Conservation (phyloP, 2,888 invertebrate species). For the Mythimna impura region DNA sequence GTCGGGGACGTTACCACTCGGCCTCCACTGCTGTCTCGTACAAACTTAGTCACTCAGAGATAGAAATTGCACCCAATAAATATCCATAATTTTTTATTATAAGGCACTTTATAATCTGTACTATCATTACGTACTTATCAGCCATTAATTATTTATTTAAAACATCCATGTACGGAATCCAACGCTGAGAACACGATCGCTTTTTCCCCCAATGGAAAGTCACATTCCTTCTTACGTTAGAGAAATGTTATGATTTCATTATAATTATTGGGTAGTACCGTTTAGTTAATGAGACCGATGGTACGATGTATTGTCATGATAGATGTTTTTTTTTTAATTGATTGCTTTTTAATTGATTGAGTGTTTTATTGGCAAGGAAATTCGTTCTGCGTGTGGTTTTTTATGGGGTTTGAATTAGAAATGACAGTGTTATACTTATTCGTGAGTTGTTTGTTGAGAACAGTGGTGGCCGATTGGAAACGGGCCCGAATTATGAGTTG, state of each 20-base stretch:
- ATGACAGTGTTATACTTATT: background rate
- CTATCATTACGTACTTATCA: background rate
- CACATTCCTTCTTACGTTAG: constrained; percentile 65
- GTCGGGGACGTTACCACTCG: no score
- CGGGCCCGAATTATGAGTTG: no score
- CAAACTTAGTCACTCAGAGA: no score
- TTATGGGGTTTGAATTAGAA: constrained; percentile 26
- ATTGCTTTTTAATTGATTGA: constrained; percentile 68
- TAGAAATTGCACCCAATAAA: no score
- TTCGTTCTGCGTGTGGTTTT: constrained; percentile 58
- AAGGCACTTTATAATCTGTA: background rate
- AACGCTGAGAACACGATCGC: constrained; percentile 21
- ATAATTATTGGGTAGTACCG: constrained; percentile 74
- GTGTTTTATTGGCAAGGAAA: constrained; percentile 64
- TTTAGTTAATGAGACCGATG: constrained; percentile 69
- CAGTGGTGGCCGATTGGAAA: no score
- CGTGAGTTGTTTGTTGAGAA: background rate
- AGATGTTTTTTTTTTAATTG: constrained; percentile 63
- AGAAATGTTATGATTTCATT: constrained; percentile 65
- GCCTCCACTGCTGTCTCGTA: no score
- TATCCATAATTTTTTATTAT: no score
- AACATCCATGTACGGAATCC: constrained; percentile 58
- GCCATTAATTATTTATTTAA: constrained; percentile 27
- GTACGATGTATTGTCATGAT: constrained; percentile 73
- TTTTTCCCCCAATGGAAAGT: constrained; percentile 73